These are phyloP conservation scores for Noctuana brunneofusca DNA, from an alignment of 2,888 invertebrate genomes.

Conservation along the genomic window DNA sequence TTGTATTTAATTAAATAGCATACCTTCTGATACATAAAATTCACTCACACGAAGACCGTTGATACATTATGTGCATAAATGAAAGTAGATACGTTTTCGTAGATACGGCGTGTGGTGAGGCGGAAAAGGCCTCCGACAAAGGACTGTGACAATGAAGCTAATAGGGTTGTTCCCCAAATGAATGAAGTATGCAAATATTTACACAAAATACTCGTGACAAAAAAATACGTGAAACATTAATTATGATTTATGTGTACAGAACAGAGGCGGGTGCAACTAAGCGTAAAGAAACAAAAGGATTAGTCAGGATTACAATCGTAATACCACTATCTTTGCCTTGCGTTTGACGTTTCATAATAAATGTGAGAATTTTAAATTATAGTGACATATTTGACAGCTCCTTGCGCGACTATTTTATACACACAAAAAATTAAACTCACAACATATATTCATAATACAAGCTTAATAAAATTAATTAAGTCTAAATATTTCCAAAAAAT, in stretches of 20 bases:
- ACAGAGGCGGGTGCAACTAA: conserved; percentile 17
- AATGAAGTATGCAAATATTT: conserved; percentile 44
- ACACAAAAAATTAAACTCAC: too few relatives aligned
- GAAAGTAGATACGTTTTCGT: conserved; percentile 48
- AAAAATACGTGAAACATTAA: conserved; percentile 21
- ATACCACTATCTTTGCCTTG: conserved; percentile 6
- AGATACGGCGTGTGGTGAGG: conserved; percentile 73
- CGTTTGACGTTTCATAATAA: background rate
- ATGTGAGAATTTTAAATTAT: background rate
- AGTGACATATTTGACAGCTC: background rate
- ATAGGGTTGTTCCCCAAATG: conserved; percentile 54
- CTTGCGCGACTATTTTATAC: background rate
- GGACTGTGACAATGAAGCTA: conserved; percentile 70
- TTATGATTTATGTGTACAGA: conserved; percentile 28
- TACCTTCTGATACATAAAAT: background rate
- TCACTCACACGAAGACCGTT: conserved; percentile 2
- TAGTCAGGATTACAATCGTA: conserved; percentile 21
- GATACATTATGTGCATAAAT: conserved; percentile 34
- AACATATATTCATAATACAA: too few relatives aligned
- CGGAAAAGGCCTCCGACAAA: conserved; percentile 78
- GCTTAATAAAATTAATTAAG: too few relatives aligned
- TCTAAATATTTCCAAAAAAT: too few relatives aligned
- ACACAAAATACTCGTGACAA: conserved; percentile 37
- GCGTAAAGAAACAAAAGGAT: conserved; percentile 30
- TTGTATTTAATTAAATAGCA: too few relatives aligned